Percentiles rank a stretch among this genome's conserved stretches.
Conservation (phyloP, 1,140 invertebrate genomes). For the Thalassaphorura encarpata region DNA sequence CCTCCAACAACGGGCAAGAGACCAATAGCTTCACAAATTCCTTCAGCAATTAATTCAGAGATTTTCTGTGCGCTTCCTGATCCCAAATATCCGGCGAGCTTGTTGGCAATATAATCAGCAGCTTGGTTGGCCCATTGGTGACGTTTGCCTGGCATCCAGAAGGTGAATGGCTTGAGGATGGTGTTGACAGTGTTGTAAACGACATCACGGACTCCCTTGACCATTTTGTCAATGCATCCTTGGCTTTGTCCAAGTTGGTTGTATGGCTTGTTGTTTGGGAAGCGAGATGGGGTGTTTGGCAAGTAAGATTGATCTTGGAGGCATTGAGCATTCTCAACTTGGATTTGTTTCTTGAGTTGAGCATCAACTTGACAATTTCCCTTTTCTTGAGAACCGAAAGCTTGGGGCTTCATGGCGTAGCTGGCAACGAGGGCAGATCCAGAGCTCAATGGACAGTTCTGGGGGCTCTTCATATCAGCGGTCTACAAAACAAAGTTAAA, state of each 20-base stretch:
- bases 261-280: not conserved
- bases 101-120: not conserved
- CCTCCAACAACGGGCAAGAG: not conserved
- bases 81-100: not conserved
- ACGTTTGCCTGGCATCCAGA: not conserved
- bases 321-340: constrained; percentile 15
- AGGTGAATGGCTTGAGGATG: not conserved
- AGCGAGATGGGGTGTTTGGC: not conserved
- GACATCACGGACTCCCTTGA: not conserved
- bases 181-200: constrained; percentile 1
- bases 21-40: not conserved
- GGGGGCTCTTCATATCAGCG: constrained; percentile 23
- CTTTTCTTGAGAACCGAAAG: not conserved
- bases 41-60: not conserved
- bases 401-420: constrained; percentile 15
- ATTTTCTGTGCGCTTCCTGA: not conserved
- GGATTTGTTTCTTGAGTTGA: constrained; percentile 16
- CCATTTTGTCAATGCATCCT: not conserved
- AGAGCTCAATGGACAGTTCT: constrained; percentile 25
- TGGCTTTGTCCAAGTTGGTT: not conserved
- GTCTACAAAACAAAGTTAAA: constrained; percentile 1
- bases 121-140: not conserved
- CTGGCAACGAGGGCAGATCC: constrained; percentile 23
- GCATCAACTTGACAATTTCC: constrained; percentile 20
- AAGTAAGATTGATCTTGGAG: not conserved